Evolutionary conservation across 92 coral and sea anemone species (phyloP), one percentile per base, ranked within the genome.

Genomic region (Scolanthus callimorphus): DNA sequence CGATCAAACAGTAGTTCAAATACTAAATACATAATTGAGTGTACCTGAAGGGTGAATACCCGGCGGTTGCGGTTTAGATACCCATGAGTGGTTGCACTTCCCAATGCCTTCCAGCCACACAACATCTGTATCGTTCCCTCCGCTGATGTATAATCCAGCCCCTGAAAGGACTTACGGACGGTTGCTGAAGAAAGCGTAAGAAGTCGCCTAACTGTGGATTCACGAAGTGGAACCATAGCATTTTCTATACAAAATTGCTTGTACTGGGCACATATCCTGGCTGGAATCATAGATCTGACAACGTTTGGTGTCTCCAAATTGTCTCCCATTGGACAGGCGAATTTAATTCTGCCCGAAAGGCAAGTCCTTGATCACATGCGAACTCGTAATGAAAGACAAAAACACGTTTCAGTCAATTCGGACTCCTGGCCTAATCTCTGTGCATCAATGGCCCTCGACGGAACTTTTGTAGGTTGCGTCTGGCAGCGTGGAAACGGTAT

Each of bases 321-420:
- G 12, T 68, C 54, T 11, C 69, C 68, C 77, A 53, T 39, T 39
- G 17, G 77, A 48, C 26, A 75, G 62, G 54, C 47, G 58, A 50
- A 67, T 21, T 23, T 59, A 56, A 4, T 56, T 55, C 51, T 68
- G 76, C 38, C 77, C 83, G 46, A 77, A 77, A 37, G 77, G 77
- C 47, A 77, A 58, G 41, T 77, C 77, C 54, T 76, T 69, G 9
- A 76, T 54, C 25, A 76, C 61, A 39, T 76, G 75, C 39, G 78
- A 38, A 67, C 83, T 76, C 20, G 83, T 68, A 27, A 76, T 68
- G 59, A 49, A 67, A 20, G 60, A 57, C 31, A 76, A 54, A 39
- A 76, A 68, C 25, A 65, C 70, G 50, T 64, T 20, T 20, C 22
- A 39, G 20, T 51, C 25, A 20, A 64, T 64, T 25, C 61, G 53